Evolutionary conservation across 2,888 invertebrate species (phyloP), one percentile per base, ranked within the genome.

Genomic region (Capitulum mitella): DNA sequence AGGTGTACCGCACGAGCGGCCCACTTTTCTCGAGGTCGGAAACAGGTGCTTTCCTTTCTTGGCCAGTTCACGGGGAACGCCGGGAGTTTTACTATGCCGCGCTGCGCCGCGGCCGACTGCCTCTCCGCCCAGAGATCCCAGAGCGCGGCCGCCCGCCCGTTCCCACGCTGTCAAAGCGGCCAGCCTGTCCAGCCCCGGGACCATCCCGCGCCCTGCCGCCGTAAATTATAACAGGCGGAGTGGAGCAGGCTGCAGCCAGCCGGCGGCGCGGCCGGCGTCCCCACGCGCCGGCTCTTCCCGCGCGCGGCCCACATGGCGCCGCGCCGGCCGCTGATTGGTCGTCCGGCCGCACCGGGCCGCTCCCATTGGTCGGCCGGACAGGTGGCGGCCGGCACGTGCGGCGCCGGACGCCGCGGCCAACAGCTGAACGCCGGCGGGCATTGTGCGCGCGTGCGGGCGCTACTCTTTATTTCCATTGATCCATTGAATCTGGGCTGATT

Each of bases 391-490:
- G 61, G 64, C 61, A 61, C 78, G 64, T 46, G 64, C 61, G 78
- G 14, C 26, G 8, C 54, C 58, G 34, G 43, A 43, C 26, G 46
- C 48, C 16, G 54, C 48, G 32, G 61, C 32, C n/a, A n/a, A n/a
- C 61, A 61, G 61, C 61, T 61, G 61, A 61, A 3, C 61, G 61
- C 61, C 61, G 26, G 10, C 43, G 51, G 46, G 46, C 26, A 77
- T 51, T 12, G 32, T 6, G 48, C 46, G 77, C 46, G 77, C 34
- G 61, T 61, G 51, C 40, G 32, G 46, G 29, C 34, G 43, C 43
- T 19, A 64, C 29, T 46, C 51, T 70, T 48, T 74, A 75, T 75
- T 46, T 78, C 70, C 75, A 78, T 78, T 51, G 70, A 78, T 78
- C 46, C 61, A 61, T 61, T 32, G 61, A 61, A 61, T 61, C 32